Conservation (phyloP, 2,888 invertebrate genomes). For the Dermolepida albohirtum region DNA sequence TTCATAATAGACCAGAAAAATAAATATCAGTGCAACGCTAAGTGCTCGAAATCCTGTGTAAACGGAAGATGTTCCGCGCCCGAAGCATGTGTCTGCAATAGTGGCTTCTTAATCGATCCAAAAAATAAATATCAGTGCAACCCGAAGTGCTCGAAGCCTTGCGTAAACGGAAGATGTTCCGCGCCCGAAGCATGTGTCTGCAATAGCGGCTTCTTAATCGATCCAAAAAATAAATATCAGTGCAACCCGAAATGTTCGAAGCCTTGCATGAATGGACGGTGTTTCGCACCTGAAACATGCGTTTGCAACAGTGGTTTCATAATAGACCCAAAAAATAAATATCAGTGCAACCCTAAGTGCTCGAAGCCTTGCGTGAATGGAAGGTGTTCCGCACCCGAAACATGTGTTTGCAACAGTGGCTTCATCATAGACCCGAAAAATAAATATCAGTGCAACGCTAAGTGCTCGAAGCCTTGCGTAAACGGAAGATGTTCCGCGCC, state of each 20-base stretch:
- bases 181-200: conserved; percentile 42
- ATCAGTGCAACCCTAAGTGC: conserved; percentile 43
- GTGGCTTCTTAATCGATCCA: conserved; percentile 37
- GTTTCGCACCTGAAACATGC: conserved; percentile 67
- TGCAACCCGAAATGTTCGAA: conserved; percentile 66
- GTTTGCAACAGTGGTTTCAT: conserved; percentile 46
- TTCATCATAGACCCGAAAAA: conserved; percentile 35
- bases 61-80: conserved; percentile 46
- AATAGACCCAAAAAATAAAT: conserved; percentile 39
- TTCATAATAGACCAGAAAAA: conserved; percentile 33
- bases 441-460: conserved; percentile 43
- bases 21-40: conserved; percentile 45
- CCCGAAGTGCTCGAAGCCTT: conserved; percentile 43
- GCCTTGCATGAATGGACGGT: conserved; percentile 65
- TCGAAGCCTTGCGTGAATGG: conserved; percentile 45
- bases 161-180: conserved; percentile 46
- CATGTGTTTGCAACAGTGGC: conserved; percentile 45
- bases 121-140: conserved; percentile 43
- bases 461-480: conserved; percentile 52
- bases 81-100: conserved; percentile 43
- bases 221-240: conserved; percentile 42
- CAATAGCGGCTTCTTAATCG: conserved; percentile 38
- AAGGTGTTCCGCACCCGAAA: conserved; percentile 43
- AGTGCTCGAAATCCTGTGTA: conserved; percentile 43
- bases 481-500: conserved; percentile 57